These are phyloP conservation scores for Cinclus cinclus DNA, from an alignment of 2,113 vertebrate genomes.

Conservation along the genomic window DNA sequence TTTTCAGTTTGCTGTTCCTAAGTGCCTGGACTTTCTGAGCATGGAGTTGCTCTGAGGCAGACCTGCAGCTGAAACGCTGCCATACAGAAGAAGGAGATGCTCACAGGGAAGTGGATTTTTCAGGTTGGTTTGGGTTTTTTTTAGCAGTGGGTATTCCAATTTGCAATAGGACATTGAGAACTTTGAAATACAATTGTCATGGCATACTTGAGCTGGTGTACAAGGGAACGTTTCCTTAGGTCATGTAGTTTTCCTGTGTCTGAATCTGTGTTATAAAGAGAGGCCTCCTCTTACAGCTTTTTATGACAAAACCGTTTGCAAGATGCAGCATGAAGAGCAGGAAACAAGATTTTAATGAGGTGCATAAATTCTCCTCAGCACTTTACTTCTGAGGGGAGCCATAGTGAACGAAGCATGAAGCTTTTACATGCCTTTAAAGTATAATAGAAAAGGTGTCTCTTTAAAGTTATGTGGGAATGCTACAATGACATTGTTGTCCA, in stretches of 20 bases:
- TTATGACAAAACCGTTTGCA: neutral
- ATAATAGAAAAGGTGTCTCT: neutral
- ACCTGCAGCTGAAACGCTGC: neutral
- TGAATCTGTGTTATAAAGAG: neutral
- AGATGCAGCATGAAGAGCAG: neutral
- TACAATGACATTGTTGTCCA: neutral
- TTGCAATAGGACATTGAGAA: neutral
- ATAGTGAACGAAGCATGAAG: neutral
- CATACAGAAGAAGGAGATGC: neutral
- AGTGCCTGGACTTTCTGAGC: neutral
- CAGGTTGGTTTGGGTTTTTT: neutral
- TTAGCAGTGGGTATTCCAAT: neutral
- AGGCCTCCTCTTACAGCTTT: neutral
- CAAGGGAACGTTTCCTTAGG: neutral
- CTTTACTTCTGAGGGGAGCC: neutral
- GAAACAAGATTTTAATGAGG: conserved; percentile 1
- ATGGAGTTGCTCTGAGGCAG: neutral
- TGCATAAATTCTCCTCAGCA: neutral
- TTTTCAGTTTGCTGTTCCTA: neutral
- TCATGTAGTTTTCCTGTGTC: neutral
- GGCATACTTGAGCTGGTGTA: neutral
- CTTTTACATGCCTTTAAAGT: conserved; percentile 1
- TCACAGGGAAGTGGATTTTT: neutral
- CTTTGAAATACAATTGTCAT: neutral
- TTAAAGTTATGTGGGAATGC: neutral